These are phyloP conservation scores for Ciconia maguari DNA, from an alignment of 2,113 vertebrate genomes.

Conservation along the genomic window DNA sequence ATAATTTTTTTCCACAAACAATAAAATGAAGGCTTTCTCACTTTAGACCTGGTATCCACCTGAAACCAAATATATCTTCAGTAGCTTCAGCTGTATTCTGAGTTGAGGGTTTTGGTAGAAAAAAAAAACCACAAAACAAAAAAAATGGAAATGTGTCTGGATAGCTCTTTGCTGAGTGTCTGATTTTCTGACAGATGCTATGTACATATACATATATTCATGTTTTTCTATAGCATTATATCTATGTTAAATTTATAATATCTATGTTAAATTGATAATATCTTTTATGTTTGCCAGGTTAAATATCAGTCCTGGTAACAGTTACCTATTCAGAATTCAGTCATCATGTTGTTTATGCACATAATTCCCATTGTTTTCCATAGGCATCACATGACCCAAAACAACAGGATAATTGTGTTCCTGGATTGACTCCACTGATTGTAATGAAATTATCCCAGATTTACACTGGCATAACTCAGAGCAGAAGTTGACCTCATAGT, in stretches of 20 bases:
- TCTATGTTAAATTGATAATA: neutral
- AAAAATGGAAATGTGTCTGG: neutral
- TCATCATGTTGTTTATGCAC: neutral
- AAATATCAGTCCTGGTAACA: neutral
- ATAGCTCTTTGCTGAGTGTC: neutral
- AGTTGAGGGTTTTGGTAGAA: neutral
- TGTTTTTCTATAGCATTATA: neutral
- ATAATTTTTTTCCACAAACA: neutral
- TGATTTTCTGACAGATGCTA: neutral
- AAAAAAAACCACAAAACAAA: neutral
- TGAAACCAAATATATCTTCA: neutral
- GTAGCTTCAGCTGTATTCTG: neutral
- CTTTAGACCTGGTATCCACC: neutral
- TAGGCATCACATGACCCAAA: constrained; percentile 5
- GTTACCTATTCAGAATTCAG: neutral
- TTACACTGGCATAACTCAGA: constrained; percentile 34
- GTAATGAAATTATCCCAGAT: constrained; percentile 48
- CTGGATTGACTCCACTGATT: constrained; percentile 12
- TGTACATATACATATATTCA: neutral
- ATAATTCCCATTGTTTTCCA: constrained; percentile 9
- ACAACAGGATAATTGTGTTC: constrained; percentile 15
- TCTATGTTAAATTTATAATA: neutral
- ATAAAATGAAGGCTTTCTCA: neutral
- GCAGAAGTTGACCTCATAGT: constrained; percentile 39
- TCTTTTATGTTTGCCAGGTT: neutral